Conservation (phyloP, 2,113 vertebrate species). For the Cyanocitta stelleri region DNA sequence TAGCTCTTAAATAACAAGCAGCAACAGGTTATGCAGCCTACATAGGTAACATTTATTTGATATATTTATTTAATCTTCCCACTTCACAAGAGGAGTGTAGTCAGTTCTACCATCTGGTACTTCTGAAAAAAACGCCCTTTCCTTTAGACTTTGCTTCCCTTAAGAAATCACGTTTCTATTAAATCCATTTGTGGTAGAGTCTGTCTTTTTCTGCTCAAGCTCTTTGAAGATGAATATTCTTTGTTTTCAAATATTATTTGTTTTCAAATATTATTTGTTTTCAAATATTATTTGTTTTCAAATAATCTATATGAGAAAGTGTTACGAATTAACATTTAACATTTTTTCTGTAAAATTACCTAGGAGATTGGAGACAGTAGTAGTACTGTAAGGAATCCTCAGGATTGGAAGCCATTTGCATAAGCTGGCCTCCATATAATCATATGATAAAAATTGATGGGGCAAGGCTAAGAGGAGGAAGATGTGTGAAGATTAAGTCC, state of each 20-base stretch:
- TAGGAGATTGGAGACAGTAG: background rate
- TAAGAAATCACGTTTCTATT: background rate
- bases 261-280: background rate
- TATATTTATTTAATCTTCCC: conserved; percentile 26
- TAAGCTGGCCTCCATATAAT: background rate
- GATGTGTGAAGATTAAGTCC: background rate
- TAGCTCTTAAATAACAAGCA: conserved; percentile 5
- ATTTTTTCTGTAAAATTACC: background rate
- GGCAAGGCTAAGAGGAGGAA: background rate
- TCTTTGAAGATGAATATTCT: background rate
- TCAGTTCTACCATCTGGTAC: conserved; percentile 38
- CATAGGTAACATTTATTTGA: background rate
- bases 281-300: background rate
- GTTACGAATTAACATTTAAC: background rate
- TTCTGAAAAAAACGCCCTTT: background rate
- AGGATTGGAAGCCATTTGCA: background rate
- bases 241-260: background rate
- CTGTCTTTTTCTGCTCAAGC: background rate
- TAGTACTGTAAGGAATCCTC: background rate
- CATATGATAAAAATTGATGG: background rate
- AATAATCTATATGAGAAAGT: background rate
- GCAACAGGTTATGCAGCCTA: conserved; percentile 3
- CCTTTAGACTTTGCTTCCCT: background rate
- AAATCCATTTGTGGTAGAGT: background rate
- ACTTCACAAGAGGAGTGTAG: background rate